phyloP scores from a whole-genome alignment of 2,888 invertebrate genomes.

The Ptycholaimellus sp. region DNA sequence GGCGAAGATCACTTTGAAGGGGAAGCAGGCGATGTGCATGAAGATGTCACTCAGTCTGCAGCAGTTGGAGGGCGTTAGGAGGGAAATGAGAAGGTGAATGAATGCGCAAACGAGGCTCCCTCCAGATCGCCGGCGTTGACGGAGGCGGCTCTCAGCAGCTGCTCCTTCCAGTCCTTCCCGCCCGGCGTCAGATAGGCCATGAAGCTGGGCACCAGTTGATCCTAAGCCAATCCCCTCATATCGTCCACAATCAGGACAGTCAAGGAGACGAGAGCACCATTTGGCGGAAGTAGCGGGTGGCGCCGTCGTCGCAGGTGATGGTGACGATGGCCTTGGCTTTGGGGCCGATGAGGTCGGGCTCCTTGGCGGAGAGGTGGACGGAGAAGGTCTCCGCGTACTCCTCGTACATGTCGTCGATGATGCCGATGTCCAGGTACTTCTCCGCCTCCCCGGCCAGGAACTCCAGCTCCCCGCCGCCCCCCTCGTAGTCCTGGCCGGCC shows the following conservation, averaged over 20 bases:
- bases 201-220: conserved; percentile 12
- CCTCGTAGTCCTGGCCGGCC: conserved; percentile 34
- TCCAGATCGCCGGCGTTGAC: conserved; percentile 39
- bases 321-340: conserved; percentile 30
- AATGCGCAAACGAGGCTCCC: conserved; percentile 33
- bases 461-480: conserved; percentile 31
- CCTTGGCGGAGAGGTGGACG: conserved; percentile 27
- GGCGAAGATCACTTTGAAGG: conserved; percentile 29
- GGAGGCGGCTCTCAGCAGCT: conserved; percentile 35
- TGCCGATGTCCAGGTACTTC: conserved; percentile 34
- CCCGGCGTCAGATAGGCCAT: conserved; percentile 13
- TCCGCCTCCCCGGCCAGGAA: conserved; percentile 27
- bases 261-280: conserved; percentile 6
- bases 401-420: conserved; percentile 36
- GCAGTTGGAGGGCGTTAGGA: not conserved
- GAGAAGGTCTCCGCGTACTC: conserved; percentile 40
- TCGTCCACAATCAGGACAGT: too few relatives aligned
- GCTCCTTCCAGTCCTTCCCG: conserved; percentile 13
- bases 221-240: not conserved
- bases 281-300: conserved; percentile 12
- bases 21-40: not conserved
- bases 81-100: too few relatives aligned
- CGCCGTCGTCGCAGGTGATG: conserved; percentile 35
- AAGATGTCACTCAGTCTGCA: not conserved
- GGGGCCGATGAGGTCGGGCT: conserved; percentile 32